phyloP scores from a whole-genome alignment of 2,888 invertebrate species.

The Cheilosia urbana region DNA sequence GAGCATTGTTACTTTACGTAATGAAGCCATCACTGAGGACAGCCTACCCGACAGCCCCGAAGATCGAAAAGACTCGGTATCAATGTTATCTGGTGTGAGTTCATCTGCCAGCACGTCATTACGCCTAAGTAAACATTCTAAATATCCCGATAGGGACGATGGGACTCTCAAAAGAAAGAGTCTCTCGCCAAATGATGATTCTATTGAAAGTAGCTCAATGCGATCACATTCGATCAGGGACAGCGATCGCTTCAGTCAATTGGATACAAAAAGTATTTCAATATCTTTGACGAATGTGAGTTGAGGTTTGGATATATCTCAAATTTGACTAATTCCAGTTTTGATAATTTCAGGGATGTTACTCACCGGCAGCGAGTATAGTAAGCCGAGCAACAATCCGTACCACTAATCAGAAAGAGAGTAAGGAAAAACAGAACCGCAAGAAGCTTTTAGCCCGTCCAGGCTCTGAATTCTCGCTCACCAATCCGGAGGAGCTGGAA shows the following conservation, averaged over 20 bases:
- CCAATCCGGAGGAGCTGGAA: constrained; percentile 90
- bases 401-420: constrained; percentile 89
- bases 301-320: constrained; percentile 10
- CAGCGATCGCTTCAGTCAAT: constrained; percentile 77
- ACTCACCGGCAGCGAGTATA: constrained; percentile 88
- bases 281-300: constrained; percentile 81
- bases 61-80: constrained; percentile 80
- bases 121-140: constrained; percentile 79
- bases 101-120: constrained; percentile 81
- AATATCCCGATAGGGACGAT: constrained; percentile 82
- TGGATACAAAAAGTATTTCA: constrained; percentile 78
- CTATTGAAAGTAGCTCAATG: constrained; percentile 80
- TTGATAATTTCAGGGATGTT: constrained; percentile 86
- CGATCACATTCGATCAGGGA: constrained; percentile 78
- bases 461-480: constrained; percentile 91
- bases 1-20: constrained; percentile 81
- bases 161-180: constrained; percentile 80
- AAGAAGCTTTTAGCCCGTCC: constrained; percentile 87
- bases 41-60: constrained; percentile 62
- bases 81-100: constrained; percentile 82
- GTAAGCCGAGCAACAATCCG: constrained; percentile 88
- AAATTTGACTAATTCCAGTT: constrained; percentile 6
- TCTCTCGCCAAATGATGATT: constrained; percentile 79
- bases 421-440: constrained; percentile 91
- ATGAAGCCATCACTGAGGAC: constrained; percentile 78